These are phyloP conservation scores for Diabrotica virgifera DNA, from an alignment of 1,140 invertebrate genomes.

Conservation along the genomic window DNA sequence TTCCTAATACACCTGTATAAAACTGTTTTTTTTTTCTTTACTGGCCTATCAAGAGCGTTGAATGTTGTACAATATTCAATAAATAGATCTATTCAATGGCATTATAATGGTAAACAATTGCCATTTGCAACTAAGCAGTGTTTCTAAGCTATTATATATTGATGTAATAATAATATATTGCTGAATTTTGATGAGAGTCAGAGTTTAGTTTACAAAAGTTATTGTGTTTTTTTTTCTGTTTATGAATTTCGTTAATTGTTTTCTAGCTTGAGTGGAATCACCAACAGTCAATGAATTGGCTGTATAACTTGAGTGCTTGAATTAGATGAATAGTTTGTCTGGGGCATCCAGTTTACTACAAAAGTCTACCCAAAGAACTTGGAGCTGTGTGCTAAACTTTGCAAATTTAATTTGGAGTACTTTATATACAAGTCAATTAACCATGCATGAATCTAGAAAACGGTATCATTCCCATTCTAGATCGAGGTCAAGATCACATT, in stretches of 20 bases:
- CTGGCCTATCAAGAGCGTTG: no score
- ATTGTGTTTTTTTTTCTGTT: background rate
- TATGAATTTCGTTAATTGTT: background rate
- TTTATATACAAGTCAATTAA: background rate
- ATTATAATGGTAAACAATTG: no score
- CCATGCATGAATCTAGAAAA: slow-evolving; percentile 9
- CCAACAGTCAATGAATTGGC: background rate
- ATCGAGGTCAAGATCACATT: background rate
- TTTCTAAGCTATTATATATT: background rate
- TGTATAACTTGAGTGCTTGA: background rate
- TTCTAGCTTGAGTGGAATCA: background rate
- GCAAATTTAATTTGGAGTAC: slow-evolving; percentile 3
- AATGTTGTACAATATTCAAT: no score
- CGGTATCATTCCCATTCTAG: slow-evolving; percentile 7
- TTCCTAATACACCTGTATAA: no score
- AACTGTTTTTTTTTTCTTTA: no score
- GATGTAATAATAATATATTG: background rate
- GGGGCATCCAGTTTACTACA: slow-evolving; percentile 5
- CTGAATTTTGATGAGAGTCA: background rate
- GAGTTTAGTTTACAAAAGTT: background rate
- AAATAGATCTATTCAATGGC: no score
- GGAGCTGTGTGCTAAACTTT: slow-evolving; percentile 3
- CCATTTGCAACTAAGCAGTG: background rate
- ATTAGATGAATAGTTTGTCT: slow-evolving; percentile 10
- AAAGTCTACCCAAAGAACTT: slow-evolving; percentile 4